Evolutionary conservation across 2,888 invertebrate species (phyloP).

Genomic region (Ochropleura leucogaster): DNA sequence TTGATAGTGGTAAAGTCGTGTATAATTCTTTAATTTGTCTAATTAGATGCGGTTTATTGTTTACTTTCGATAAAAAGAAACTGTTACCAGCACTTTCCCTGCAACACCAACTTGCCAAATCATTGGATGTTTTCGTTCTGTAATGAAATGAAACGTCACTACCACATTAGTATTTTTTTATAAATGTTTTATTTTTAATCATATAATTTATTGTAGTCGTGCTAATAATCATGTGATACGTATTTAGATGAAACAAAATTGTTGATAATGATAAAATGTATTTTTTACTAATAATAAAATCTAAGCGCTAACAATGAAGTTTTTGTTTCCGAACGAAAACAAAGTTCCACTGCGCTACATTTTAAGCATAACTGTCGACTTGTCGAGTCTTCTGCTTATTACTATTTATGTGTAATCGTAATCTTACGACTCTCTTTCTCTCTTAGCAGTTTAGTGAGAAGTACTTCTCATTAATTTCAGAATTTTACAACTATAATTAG

Average conservation of each 20-base stretch:
- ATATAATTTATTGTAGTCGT: background rate
- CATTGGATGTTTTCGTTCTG: constrained; percentile 71
- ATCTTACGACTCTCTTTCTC: background rate
- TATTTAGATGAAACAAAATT: background rate
- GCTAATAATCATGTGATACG: fast-evolving
- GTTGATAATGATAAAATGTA: background rate
- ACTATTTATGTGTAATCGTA: background rate
- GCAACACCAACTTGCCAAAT: constrained; percentile 78
- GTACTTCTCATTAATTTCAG: too few species aligned
- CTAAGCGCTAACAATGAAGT: too few species aligned
- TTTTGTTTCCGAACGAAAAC: constrained; percentile 28
- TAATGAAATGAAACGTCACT: constrained; percentile 54
- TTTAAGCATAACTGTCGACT: constrained; percentile 17
- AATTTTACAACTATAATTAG: too few species aligned
- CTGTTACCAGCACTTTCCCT: constrained; percentile 61
- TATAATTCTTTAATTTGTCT: constrained; percentile 16
- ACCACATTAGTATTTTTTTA: background rate
- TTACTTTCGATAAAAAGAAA: constrained; percentile 65
- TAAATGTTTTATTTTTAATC: background rate
- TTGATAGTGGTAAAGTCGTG: constrained; percentile 9
- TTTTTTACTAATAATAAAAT: background rate
- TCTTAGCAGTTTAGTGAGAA: background rate
- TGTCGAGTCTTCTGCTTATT: background rate
- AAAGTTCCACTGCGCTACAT: background rate
- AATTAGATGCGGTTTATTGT: constrained; percentile 49